Evolutionary conservation across 2,113 vertebrate genomes (phyloP).

Genomic region (Marcusenius ussheri): DNA sequence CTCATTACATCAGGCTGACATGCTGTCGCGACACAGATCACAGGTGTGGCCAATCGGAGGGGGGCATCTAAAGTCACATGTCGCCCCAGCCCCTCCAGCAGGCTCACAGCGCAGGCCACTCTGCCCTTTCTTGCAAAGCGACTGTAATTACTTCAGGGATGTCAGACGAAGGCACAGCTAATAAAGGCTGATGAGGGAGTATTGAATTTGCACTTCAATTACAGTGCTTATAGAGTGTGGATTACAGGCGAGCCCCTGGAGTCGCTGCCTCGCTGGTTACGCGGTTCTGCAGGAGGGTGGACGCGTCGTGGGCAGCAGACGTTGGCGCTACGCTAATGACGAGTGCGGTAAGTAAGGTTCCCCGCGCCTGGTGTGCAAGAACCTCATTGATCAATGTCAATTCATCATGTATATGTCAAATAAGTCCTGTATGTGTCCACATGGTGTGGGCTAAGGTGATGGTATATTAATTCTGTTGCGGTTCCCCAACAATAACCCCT

Average conservation of each 20-base stretch:
- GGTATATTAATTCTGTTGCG: background rate
- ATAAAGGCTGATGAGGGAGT: slow-evolving; percentile 63
- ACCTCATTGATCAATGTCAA: background rate
- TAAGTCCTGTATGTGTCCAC: background rate
- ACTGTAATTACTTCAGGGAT: slow-evolving; percentile 65
- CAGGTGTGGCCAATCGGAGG: background rate
- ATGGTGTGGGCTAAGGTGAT: background rate
- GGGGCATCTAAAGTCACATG: no score
- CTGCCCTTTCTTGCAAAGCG: slow-evolving; percentile 39
- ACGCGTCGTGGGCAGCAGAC: background rate
- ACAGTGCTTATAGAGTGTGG: slow-evolving; percentile 69
- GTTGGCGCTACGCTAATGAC: background rate
- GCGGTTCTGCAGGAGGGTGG: background rate
- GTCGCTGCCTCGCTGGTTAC: slow-evolving; percentile 25
- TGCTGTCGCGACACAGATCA: background rate
- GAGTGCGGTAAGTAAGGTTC: background rate
- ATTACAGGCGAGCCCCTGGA: slow-evolving; percentile 60
- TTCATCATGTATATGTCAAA: background rate
- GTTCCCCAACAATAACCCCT: background rate
- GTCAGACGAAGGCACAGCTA: slow-evolving; percentile 51
- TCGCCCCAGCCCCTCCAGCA: background rate
- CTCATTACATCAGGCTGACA: background rate
- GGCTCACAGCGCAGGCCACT: background rate
- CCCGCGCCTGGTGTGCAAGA: background rate
- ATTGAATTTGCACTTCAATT: slow-evolving; percentile 74